Conservation (phyloP, 2,888 invertebrate genomes). For the Antheraea assamensis region DNA sequence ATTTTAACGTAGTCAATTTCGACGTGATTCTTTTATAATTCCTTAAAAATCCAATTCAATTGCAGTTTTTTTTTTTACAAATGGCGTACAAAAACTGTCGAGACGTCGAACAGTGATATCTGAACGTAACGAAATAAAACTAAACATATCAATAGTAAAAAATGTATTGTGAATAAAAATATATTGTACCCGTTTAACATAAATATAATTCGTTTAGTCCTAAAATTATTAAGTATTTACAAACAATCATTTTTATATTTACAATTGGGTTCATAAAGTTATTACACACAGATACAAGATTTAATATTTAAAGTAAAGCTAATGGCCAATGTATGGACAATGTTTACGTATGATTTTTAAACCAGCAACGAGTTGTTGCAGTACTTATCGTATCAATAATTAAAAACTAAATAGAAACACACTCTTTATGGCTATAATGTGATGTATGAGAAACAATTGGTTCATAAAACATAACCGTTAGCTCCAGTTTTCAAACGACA, state of each 20-base stretch:
- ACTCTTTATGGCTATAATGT: background rate
- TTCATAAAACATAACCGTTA: background rate
- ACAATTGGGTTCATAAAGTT: constrained; percentile 6
- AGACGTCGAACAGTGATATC: background rate
- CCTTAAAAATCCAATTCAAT: too few relatives aligned
- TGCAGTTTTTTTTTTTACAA: too few relatives aligned
- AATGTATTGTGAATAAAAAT: constrained; percentile 70
- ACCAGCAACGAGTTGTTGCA: background rate
- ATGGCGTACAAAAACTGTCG: too few relatives aligned
- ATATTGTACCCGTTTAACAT: constrained; percentile 64
- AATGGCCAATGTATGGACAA: background rate
- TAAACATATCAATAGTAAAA: constrained; percentile 59
- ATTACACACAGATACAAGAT: background rate
- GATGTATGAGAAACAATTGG: background rate
- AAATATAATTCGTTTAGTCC: constrained; percentile 58
- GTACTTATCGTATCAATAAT: background rate
- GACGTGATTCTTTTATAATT: too few relatives aligned
- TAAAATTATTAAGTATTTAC: constrained; percentile 24
- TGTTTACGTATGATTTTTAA: constrained; percentile 5
- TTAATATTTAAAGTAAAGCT: background rate
- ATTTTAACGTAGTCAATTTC: too few relatives aligned
- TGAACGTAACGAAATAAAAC: constrained; percentile 29
- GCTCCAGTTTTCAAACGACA: background rate
- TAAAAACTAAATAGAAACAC: too few relatives aligned
- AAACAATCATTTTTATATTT: constrained; percentile 18